Percentiles rank a stretch among this genome's conserved stretches.
These are phyloP conservation scores for Austrolebias charrua DNA, from an alignment of 2,797 vertebrate species.

Conservation along the genomic window DNA sequence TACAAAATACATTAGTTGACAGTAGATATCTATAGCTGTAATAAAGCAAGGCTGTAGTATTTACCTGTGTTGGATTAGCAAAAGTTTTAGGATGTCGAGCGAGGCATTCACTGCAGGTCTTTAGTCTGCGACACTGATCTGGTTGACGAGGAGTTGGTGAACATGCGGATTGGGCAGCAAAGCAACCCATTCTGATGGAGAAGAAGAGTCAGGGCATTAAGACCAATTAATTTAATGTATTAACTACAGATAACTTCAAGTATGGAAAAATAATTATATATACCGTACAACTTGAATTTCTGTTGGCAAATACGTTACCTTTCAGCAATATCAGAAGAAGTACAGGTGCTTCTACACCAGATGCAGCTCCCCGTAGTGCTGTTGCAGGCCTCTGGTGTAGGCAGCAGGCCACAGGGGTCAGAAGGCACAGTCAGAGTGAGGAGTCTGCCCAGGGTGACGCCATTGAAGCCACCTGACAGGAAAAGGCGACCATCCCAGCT, in stretches of 20 bases:
- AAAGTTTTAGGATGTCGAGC: conserved; percentile 88
- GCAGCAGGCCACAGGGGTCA: conserved; percentile 85
- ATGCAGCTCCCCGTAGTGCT: conserved; percentile 84
- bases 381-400: conserved; percentile 84
- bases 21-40: not conserved
- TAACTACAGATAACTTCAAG: conserved; percentile 1
- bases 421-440: conserved; percentile 83
- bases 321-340: conserved; percentile 86
- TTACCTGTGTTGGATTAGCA: conserved; percentile 75
- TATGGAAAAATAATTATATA: not conserved
- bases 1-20: conserved; percentile 14
- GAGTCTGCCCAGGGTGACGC: conserved; percentile 86
- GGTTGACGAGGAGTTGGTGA: conserved; percentile 85
- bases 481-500: conserved; percentile 80
- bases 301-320: conserved; percentile 72
- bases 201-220: conserved; percentile 1
- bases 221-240: not conserved
- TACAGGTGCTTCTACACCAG: conserved; percentile 85
- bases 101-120: conserved; percentile 92
- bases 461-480: conserved; percentile 89
- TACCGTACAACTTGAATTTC: not conserved
- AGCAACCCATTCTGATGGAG: conserved; percentile 80
- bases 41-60: not conserved
- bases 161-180: conserved; percentile 74
- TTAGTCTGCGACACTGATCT: conserved; percentile 88